These are phyloP conservation scores for Carposina sasakii DNA, from an alignment of 1,140 invertebrate genomes.

Conservation along the genomic window DNA sequence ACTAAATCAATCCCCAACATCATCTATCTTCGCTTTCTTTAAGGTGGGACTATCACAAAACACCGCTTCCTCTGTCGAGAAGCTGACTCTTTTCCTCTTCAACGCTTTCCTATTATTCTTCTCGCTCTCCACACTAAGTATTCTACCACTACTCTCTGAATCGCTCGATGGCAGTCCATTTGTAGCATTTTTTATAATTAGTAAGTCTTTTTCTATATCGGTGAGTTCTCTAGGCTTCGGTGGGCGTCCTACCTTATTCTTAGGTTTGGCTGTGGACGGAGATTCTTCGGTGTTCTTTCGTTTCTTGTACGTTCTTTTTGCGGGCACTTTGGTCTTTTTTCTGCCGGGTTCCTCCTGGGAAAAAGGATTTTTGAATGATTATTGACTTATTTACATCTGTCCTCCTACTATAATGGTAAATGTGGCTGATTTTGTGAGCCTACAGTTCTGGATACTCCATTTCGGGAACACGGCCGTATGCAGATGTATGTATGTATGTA, in stretches of 20 bases:
- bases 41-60: no score
- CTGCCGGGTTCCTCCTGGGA: slow-evolving; percentile 48
- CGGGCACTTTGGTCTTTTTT: slow-evolving; percentile 41
- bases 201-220: slow-evolving; percentile 56
- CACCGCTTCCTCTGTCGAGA: slow-evolving; percentile 36
- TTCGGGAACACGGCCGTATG: no score
- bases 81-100: slow-evolving; percentile 35
- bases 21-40: no score
- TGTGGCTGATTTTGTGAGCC: no score
- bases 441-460: no score
- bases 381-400: no score
- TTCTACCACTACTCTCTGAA: slow-evolving; percentile 32
- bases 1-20: no score
- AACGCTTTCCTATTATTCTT: slow-evolving; percentile 26
- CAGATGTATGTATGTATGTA: no score
- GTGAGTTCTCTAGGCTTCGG: slow-evolving; percentile 48
- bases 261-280: slow-evolving; percentile 30
- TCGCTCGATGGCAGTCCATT: slow-evolving; percentile 49
- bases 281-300: slow-evolving; percentile 37
- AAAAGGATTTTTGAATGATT: background rate
- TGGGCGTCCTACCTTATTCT: slow-evolving; percentile 28
- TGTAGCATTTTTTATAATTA: slow-evolving; percentile 56
- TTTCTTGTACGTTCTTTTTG: slow-evolving; percentile 50
- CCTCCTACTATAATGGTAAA: no score
- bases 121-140: slow-evolving; percentile 29